Evolutionary conservation across 35 echinoderm and acorn worm genomes (phyloP).

Genomic region (Amphiura filiformis): DNA sequence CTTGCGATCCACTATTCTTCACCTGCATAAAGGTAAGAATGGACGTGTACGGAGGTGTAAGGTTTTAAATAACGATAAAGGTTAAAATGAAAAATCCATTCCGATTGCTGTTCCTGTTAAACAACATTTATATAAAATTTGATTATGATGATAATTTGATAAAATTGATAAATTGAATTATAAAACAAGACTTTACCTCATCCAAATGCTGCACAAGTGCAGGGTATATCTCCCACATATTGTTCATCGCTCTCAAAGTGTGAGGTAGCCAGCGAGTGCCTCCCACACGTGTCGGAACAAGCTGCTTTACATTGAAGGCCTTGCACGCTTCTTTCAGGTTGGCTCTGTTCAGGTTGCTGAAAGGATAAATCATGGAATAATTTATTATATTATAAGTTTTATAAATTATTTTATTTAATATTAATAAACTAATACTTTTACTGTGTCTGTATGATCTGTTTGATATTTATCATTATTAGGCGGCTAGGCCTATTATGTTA

Average conservation of each 20-base stretch:
- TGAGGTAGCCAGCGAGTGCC: slow-evolving; percentile 59
- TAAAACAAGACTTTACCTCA: slow-evolving; percentile 13
- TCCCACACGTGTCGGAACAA: slow-evolving; percentile 42
- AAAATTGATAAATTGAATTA: neutral
- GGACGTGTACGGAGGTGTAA: neutral
- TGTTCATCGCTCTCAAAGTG: slow-evolving; percentile 32
- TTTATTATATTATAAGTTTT: neutral
- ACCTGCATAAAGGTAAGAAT: neutral
- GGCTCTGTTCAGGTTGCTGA: neutral
- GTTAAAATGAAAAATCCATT: neutral
- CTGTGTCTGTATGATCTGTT: neutral
- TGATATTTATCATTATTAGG: neutral
- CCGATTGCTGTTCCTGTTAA: neutral
- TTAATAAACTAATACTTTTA: neutral
- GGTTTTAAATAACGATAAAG: neutral
- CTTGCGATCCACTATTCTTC: neutral
- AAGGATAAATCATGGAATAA: too few relatives aligned
- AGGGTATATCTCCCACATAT: slow-evolving; percentile 32
- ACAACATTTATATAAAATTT: neutral
- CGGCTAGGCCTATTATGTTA: neutral
- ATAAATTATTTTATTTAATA: neutral
- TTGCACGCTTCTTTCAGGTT: neutral
- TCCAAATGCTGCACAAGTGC: slow-evolving; percentile 22
- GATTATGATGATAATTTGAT: neutral
- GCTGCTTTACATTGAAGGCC: neutral